Evolutionary conservation across 2,888 invertebrate genomes (phyloP).

Genomic region (Himalopsyche kuldschensis): DNA sequence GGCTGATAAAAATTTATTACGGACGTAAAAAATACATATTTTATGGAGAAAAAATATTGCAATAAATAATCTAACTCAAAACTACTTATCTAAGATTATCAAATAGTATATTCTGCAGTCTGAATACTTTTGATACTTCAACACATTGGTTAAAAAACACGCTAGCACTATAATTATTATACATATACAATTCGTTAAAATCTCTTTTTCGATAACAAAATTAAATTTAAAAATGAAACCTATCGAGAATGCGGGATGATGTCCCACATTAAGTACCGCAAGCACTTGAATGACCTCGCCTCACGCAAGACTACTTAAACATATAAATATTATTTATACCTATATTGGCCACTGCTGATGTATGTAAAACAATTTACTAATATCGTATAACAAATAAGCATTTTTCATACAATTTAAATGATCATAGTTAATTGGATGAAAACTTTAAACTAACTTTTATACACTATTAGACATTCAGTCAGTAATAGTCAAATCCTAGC

Average conservation of each 20-base stretch:
- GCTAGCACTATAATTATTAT: not conserved
- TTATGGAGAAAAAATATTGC: not conserved
- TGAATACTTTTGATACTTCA: not conserved
- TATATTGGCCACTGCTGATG: not conserved
- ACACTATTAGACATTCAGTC: not conserved
- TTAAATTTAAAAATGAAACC: not conserved
- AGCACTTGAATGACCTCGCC: not conserved
- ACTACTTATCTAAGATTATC: not conserved
- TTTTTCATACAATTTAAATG: not conserved
- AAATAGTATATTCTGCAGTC: not conserved
- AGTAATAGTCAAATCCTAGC: not conserved
- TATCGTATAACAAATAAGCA: not conserved
- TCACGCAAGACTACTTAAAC: not conserved
- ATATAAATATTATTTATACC: not conserved
- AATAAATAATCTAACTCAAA: not conserved
- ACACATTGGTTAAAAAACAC: conserved; percentile 1
- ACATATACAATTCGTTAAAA: not conserved
- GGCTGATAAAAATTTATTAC: not conserved
- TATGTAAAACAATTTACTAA: not conserved
- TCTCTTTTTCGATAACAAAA: not conserved
- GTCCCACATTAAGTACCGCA: not conserved
- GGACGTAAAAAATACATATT: not conserved
- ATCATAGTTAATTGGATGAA: not conserved
- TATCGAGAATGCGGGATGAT: not conserved
- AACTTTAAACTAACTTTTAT: not conserved